Conservation (phyloP, 1,140 invertebrate species). For the Semibalanus balanoides region DNA sequence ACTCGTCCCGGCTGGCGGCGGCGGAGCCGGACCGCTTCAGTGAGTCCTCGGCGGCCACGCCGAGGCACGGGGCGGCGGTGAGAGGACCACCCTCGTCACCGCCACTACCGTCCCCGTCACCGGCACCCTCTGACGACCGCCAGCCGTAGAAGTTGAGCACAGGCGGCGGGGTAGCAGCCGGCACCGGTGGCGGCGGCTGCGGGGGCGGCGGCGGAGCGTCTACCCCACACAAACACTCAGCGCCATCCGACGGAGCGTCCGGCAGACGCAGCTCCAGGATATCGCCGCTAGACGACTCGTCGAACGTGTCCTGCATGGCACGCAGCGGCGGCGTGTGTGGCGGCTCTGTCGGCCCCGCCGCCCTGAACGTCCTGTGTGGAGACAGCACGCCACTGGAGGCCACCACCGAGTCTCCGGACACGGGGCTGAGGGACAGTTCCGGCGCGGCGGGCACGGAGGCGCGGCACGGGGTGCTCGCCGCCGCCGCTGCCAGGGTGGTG, state of each 20-base stretch:
- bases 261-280: background rate
- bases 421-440: background rate
- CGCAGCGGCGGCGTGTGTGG: background rate
- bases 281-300: background rate
- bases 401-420: background rate
- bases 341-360: too few species aligned
- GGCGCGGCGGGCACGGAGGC: too few species aligned
- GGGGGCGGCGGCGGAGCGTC: too few species aligned
- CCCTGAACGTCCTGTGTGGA: background rate
- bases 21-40: background rate
- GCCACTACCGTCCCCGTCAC: too few species aligned
- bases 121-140: background rate
- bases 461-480: background rate
- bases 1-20: background rate
- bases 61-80: too few species aligned
- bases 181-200: too few species aligned
- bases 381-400: background rate
- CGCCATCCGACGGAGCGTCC: background rate
- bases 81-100: too few species aligned
- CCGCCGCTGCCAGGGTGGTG: too few species aligned
- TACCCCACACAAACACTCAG: background rate
- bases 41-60: background rate
- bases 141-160: background rate
- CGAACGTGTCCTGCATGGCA: background rate
- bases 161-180: too few species aligned